Evolutionary conservation across 53 echinoderm and acorn worm species (phyloP).

Genomic region (Crossaster papposus): DNA sequence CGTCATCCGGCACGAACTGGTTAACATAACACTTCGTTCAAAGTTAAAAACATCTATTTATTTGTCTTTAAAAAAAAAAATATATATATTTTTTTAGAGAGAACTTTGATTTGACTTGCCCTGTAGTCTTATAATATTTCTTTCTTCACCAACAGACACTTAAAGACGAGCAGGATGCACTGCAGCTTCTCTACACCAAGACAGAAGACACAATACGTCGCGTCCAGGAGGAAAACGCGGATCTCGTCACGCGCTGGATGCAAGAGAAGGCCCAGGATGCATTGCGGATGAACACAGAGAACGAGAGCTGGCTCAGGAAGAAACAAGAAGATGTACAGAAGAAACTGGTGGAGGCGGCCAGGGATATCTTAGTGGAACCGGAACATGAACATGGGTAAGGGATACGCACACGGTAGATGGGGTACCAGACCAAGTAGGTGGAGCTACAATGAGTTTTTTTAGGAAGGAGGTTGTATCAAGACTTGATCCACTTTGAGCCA

Average conservation of each 20-base stretch:
- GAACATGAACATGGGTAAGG: constrained; percentile 17
- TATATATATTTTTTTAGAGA: too few species aligned
- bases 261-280: constrained; percentile 84
- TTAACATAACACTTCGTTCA: too few species aligned
- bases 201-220: constrained; percentile 76
- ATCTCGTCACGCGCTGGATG: constrained; percentile 83
- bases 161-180: constrained; percentile 83
- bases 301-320: constrained; percentile 72
- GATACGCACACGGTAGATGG: too few species aligned
- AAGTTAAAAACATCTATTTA: too few species aligned
- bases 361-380: constrained; percentile 25
- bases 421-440: too few species aligned
- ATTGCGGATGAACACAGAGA: constrained; percentile 75
- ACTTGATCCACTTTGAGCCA: too few species aligned
- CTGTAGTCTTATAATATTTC: not conserved
- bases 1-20: too few species aligned
- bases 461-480: too few species aligned
- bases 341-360: constrained; percentile 62
- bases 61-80: too few species aligned
- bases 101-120: too few species aligned
- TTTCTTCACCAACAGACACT: constrained; percentile 61
- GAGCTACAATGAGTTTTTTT: too few species aligned
- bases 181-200: constrained; percentile 77
- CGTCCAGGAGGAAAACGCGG: constrained; percentile 78
- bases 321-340: constrained; percentile 78